phyloP scores from a whole-genome alignment of 2,888 invertebrate genomes.

The Coronaproctus castanopsis region DNA sequence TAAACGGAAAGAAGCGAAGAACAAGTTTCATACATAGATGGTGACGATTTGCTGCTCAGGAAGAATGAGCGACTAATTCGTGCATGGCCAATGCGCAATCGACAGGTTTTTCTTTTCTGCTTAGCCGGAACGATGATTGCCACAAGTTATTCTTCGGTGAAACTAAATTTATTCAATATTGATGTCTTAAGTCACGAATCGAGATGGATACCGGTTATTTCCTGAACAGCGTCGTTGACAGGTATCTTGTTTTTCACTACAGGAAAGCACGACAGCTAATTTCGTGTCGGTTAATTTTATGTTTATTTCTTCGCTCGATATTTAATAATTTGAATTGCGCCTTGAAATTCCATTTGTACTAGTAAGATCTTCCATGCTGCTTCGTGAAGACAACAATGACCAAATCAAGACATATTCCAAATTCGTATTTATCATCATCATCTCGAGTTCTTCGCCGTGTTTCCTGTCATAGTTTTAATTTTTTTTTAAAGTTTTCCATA shows the following conservation, averaged over 20 bases:
- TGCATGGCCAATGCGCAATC: neutral
- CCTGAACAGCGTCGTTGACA: neutral
- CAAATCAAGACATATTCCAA: no score
- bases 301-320: no score
- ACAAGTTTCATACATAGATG: neutral
- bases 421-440: no score
- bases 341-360: no score
- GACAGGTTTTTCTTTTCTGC: neutral
- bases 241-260: neutral
- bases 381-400: no score
- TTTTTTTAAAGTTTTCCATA: no score
- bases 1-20: neutral
- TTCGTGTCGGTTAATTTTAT: no score
- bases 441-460: no score
- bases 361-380: no score
- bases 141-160: neutral
- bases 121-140: no score
- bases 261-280: neutral
- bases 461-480: no score
- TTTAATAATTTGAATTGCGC: no score
- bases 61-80: neutral
- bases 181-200: neutral
- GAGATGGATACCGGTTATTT: neutral
- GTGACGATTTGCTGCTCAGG: neutral
- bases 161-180: neutral